Evolutionary conservation across 1,140 invertebrate genomes (phyloP).

Genomic region (Adelges cooleyi): DNA sequence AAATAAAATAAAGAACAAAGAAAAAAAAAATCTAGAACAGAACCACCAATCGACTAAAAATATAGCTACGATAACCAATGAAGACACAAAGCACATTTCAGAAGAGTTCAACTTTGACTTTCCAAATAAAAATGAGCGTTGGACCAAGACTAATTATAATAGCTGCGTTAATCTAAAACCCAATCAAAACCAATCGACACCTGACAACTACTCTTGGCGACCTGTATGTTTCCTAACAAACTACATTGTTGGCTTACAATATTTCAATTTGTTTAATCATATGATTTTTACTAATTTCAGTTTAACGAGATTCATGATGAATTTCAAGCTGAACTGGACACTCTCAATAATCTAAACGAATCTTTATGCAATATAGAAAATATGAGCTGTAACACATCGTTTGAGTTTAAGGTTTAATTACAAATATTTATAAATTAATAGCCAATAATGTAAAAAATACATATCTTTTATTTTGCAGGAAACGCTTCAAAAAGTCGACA

Average conservation of each 20-base stretch:
- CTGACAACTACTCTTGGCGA: not conserved
- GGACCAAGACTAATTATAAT: not conserved
- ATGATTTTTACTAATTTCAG: no score
- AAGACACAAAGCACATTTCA: not conserved
- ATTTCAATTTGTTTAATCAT: not conserved
- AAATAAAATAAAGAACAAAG: not conserved
- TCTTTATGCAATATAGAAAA: constrained; percentile 14
- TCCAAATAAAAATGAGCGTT: not conserved
- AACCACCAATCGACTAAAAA: not conserved
- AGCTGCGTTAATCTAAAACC: not conserved
- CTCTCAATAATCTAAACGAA: not conserved
- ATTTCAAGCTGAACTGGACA: constrained; percentile 7
- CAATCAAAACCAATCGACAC: not conserved
- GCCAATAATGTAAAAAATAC: not conserved
- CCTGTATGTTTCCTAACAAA: not conserved
- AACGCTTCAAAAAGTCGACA: not conserved
- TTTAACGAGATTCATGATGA: constrained; percentile 11
- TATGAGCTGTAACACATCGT: not conserved
- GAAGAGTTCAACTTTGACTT: not conserved
- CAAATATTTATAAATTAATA: not conserved
- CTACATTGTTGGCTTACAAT: not conserved
- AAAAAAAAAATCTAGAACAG: not conserved
- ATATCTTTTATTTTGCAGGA: not conserved
- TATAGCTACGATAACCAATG: not conserved
- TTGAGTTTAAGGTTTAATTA: not conserved